Conservation (phyloP, 2,113 vertebrate species). For the Oriolus oriolus region DNA sequence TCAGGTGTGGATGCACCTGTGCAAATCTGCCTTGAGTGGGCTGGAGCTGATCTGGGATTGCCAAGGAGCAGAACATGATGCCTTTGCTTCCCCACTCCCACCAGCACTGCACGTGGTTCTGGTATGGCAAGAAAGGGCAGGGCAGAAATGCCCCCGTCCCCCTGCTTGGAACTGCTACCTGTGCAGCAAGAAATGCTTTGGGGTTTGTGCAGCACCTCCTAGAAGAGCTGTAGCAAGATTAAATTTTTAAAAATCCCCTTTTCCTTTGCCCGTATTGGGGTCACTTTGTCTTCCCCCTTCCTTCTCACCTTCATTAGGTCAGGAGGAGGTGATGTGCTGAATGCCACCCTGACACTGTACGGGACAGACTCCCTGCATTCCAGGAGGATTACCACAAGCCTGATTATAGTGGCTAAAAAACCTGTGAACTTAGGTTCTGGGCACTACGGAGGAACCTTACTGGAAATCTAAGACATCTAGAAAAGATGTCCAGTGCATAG, state of each 20-base stretch:
- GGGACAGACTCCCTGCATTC: not conserved
- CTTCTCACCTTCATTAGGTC: not conserved
- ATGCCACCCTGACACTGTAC: not conserved
- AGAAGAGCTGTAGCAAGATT: not conserved
- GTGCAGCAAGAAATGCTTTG: not conserved
- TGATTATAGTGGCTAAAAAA: not conserved
- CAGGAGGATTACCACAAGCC: not conserved
- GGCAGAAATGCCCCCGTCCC: not conserved
- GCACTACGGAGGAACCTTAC: not conserved
- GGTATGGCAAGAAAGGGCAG: not conserved
- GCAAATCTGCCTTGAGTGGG: not conserved
- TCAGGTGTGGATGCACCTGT: not conserved
- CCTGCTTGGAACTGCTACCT: not conserved
- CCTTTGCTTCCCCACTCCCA: not conserved
- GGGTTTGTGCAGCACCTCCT: not conserved
- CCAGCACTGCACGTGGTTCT: rapidly evolving
- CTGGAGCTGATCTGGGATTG: not conserved
- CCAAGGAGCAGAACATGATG: not conserved
- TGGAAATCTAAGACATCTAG: not conserved
- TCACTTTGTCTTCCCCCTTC: not conserved
- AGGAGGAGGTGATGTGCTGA: not conserved
- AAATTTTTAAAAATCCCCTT: not conserved
- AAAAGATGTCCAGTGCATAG: not conserved
- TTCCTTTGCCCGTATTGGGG: rapidly evolving
- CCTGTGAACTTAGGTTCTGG: not conserved